Conservation (phyloP, 2,888 invertebrate species). For the Anthrax anthrax region DNA sequence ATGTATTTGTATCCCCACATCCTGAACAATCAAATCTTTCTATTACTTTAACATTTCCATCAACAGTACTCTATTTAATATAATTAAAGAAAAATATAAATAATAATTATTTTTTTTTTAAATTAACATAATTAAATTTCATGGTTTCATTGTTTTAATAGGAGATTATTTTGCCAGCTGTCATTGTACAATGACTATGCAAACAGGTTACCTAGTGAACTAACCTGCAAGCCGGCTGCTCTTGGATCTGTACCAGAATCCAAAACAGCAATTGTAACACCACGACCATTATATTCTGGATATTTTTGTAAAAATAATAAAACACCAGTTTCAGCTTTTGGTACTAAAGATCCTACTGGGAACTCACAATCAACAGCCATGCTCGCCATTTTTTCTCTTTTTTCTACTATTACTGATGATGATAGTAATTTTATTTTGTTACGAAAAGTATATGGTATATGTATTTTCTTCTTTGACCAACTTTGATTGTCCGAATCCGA, state of each 20-base stretch:
- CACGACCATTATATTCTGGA: conserved; percentile 82
- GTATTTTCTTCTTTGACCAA: too few species aligned
- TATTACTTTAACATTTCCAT: conserved; percentile 83
- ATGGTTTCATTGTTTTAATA: too few species aligned
- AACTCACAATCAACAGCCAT: conserved; percentile 45
- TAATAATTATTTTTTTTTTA: not conserved
- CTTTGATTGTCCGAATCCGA: too few species aligned
- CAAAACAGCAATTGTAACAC: conserved; percentile 83
- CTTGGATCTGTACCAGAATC: conserved; percentile 98
- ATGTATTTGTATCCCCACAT: conserved; percentile 91
- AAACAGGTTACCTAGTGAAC: conserved; percentile 3
- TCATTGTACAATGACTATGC: conserved; percentile 11
- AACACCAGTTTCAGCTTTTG: conserved; percentile 91
- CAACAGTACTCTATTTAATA: conserved; percentile 35
- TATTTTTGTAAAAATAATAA: conserved; percentile 74
- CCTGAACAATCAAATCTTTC: conserved; percentile 94
- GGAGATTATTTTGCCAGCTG: too few species aligned
- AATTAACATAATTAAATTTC: too few species aligned
- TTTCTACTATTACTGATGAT: not conserved
- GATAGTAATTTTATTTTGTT: too few species aligned
- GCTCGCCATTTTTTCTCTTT: conserved; percentile 17
- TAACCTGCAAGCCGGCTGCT: conserved; percentile 83
- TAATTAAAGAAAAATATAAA: not conserved
- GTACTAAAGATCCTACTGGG: conserved; percentile 73
- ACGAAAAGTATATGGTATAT: too few species aligned